Evolutionary conservation across 1,140 invertebrate genomes (phyloP), one percentile per base, ranked within the genome.

Genomic region (Galleria mellonella): DNA sequence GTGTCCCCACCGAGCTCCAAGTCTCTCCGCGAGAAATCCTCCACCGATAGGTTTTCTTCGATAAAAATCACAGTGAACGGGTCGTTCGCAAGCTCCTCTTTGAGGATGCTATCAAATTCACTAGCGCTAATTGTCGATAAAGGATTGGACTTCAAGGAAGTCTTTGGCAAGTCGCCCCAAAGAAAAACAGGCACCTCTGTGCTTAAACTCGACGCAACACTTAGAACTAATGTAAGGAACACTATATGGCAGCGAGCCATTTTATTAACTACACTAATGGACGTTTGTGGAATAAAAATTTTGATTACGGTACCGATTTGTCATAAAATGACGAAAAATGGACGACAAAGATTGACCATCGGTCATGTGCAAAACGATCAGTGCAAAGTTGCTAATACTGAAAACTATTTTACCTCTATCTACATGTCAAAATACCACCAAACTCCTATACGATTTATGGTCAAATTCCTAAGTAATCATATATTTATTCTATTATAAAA

Each of bases 291-390:
- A 23, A 2, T 23, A 23, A 23, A 23, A 23, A 23, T 23, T 23
- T 3, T 3, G 17, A 3, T 23, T 23, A 3, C 17, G 17, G 17
- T 23, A 2, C 76, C 50, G 57, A 74, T 51, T 70, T 69, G 59
- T 72, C 54, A 65, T 70, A 74, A 78, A 79, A 71, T 68, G 61
- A 67, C 44, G 40, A 61, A 72, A 78, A 72, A 72, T 71, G 72
- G 64, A 62, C 69, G 69, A 79, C 64, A 65, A 69, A 65, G 61
- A 68, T 17, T 60, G 58, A 77, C 61, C 71, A 77, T 77, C 50
- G 76, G 75, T 83, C 79, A 83, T 83, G 79, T 83, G 79, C 81
- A 83, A 77, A 79, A 55, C 76, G 75, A 83, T 83, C 78, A 83
- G 79, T n/a, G n/a, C n/a, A n/a, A n/a, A n/a, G n/a, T n/a, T n/a